Evolutionary conservation across 2,113 vertebrate species (phyloP).

Genomic region (Nerophis lumbriciformis): DNA sequence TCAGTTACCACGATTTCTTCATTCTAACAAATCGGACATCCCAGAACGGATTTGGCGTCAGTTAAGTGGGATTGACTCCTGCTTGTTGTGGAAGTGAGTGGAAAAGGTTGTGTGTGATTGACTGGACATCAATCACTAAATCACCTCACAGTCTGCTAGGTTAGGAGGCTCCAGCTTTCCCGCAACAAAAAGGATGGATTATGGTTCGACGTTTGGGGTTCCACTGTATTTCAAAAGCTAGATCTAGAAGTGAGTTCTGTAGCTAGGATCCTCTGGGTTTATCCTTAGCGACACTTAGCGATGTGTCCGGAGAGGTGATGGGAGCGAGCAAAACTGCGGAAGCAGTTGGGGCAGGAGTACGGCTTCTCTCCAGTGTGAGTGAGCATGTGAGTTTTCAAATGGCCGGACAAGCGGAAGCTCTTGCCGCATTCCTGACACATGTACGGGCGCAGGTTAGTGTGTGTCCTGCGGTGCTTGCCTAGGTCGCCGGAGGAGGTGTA

Average conservation of each 20-base stretch:
- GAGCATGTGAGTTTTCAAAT: slow-evolving; percentile 70
- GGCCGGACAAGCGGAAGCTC: slow-evolving; percentile 66
- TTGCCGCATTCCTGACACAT: slow-evolving; percentile 72
- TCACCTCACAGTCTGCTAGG: no score
- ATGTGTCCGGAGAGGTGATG: slow-evolving; percentile 65
- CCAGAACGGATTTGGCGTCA: no score
- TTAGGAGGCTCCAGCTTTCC: no score
- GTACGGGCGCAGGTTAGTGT: slow-evolving; percentile 73
- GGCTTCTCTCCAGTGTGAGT: slow-evolving; percentile 76
- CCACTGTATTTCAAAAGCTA: not conserved
- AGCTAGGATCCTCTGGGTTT: no score
- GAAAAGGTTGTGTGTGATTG: no score
- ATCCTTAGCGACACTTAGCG: slow-evolving; percentile 57
- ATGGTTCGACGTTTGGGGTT: not conserved
- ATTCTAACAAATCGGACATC: no score
- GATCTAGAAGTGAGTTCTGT: slow-evolving; percentile 8
- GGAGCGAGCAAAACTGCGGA: slow-evolving; percentile 65
- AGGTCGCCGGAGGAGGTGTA: slow-evolving; percentile 68
- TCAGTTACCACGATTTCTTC: no score
- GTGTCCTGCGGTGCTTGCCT: slow-evolving; percentile 68
- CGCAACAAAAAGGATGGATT: not conserved
- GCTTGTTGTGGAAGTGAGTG: no score
- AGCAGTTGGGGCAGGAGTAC: slow-evolving; percentile 62
- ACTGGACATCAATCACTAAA: no score
- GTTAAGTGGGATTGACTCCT: no score